phyloP scores from a whole-genome alignment of 1,140 invertebrate genomes.

The Scylla paramamosain region DNA sequence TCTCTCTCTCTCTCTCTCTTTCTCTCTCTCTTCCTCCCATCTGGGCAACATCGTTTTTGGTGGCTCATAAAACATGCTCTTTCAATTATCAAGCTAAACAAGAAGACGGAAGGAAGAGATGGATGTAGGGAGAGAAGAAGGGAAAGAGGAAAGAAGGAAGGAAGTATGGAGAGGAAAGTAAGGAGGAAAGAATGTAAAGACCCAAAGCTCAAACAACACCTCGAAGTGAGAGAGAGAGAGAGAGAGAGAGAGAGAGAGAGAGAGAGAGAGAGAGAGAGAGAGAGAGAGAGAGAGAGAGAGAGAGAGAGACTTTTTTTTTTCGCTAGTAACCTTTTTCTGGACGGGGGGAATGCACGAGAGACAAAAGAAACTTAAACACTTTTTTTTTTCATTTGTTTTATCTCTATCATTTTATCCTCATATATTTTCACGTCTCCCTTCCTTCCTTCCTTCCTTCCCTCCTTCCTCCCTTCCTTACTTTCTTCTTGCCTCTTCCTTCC shows the following conservation, averaged over 20 bases:
- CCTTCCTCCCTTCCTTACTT: neutral
- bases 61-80: neutral
- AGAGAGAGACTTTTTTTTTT: too few species aligned
- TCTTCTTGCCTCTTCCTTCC: neutral
- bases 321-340: too few species aligned
- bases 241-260: constrained; percentile 2
- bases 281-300: too few species aligned
- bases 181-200: too few species aligned
- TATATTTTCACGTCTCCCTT: neutral
- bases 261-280: too few species aligned
- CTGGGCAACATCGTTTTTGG: neutral
- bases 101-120: neutral
- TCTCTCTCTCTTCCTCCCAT: neutral
- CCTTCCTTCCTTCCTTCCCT: neutral
- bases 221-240: neutral
- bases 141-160: neutral
- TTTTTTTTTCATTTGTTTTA: too few species aligned
- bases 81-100: constrained; percentile 16
- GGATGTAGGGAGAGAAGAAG: neutral
- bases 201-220: neutral
- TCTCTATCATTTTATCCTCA: too few species aligned
- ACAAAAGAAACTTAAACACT: too few species aligned
- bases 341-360: too few species aligned
- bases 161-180: too few species aligned
- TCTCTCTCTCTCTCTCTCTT: neutral